Evolutionary conservation across 1,140 invertebrate genomes (phyloP).

Genomic region (Tachypleus tridentatus): DNA sequence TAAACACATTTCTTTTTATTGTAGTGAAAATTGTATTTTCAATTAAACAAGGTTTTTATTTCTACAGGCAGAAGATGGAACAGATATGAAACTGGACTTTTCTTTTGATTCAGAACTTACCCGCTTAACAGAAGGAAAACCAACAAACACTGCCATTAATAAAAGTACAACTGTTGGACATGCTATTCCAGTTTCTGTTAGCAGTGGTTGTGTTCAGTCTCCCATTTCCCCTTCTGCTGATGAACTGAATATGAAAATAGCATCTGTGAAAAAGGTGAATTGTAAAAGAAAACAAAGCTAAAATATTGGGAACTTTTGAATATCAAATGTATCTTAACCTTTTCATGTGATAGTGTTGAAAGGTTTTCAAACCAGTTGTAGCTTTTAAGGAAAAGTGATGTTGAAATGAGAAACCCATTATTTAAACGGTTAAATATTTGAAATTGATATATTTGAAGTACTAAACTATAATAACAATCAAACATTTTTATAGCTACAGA

Average conservation of each 20-base stretch:
- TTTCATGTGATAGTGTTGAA: slow-evolving; percentile 2
- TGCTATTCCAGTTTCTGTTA: slow-evolving; percentile 44
- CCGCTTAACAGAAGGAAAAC: slow-evolving; percentile 55
- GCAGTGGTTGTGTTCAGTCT: slow-evolving; percentile 35
- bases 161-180: slow-evolving; percentile 48
- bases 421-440: too few relatives aligned
- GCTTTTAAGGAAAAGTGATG: too few relatives aligned
- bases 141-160: slow-evolving; percentile 31
- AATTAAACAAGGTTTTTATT: slow-evolving; percentile 26
- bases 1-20: too few relatives aligned
- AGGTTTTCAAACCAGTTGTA: too few relatives aligned
- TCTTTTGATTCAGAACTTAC: slow-evolving; percentile 59
- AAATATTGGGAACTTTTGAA: background rate
- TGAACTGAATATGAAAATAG: slow-evolving; percentile 86
- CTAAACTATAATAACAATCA: too few relatives aligned
- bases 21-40: too few relatives aligned
- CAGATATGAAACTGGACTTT: slow-evolving; percentile 84
- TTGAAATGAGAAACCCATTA: too few relatives aligned
- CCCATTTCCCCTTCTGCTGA: slow-evolving; percentile 60
- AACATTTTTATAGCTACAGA: too few relatives aligned
- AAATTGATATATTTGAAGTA: too few relatives aligned
- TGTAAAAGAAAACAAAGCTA: background rate
- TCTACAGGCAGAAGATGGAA: slow-evolving; percentile 56
- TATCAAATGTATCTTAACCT: background rate
- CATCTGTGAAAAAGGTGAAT: slow-evolving; percentile 74